phyloP scores from a whole-genome alignment of 1,140 invertebrate genomes.

The Aporrectodea caliginosa region DNA sequence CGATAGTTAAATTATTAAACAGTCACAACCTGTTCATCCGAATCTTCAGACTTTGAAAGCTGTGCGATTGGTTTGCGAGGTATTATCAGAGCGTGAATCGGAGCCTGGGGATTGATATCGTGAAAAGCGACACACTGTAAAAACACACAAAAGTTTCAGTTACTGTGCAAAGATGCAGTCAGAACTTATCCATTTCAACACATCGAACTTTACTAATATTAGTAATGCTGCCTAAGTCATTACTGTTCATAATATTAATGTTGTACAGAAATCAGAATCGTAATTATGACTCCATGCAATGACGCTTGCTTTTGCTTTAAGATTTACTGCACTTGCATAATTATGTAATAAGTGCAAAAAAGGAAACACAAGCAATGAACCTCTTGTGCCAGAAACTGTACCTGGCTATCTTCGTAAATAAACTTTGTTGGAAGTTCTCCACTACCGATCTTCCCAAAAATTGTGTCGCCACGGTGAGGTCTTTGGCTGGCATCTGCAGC shows the following conservation, averaged over 20 bases:
- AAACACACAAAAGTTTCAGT: slow-evolving; percentile 17
- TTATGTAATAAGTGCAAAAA: too few species aligned
- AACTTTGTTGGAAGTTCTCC: slow-evolving; percentile 89
- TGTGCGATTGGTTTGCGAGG: slow-evolving; percentile 83
- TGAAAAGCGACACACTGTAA: slow-evolving; percentile 74
- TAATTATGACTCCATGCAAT: too few species aligned
- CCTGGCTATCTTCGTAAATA: slow-evolving; percentile 79
- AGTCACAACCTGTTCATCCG: slow-evolving; percentile 58
- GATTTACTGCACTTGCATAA: too few species aligned
- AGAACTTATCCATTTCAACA: too few species aligned
- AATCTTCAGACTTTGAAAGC: slow-evolving; percentile 71
- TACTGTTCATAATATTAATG: too few species aligned
- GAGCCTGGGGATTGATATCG: slow-evolving; percentile 87
- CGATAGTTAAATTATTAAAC: too few species aligned
- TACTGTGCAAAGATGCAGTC: too few species aligned
- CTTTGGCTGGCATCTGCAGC: neutral
- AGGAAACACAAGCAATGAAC: too few species aligned
- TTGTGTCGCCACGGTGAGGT: neutral
- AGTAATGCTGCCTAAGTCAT: too few species aligned
- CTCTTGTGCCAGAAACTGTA: neutral
- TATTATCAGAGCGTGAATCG: slow-evolving; percentile 93
- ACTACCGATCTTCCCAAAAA: slow-evolving; percentile 72
- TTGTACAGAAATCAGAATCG: too few species aligned
- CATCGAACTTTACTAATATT: too few species aligned
- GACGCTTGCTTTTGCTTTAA: too few species aligned